A percentile compares a stretch with the other conserved stretches of the same genome.
Evolutionary conservation across 2,797 vertebrate species (phyloP).

Genomic region (Toxotes lorentzi): DNA sequence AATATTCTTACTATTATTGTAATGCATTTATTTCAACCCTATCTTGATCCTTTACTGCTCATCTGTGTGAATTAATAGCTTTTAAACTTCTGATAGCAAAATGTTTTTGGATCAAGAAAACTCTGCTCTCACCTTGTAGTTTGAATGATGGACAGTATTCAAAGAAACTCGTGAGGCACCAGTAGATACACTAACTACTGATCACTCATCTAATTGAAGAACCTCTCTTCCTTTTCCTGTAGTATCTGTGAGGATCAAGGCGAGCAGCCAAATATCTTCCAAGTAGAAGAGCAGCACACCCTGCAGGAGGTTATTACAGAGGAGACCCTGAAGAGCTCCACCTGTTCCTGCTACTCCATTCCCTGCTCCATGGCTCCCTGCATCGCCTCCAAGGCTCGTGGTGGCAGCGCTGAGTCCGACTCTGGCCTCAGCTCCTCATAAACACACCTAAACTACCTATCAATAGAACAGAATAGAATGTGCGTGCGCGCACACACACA

Average conservation of each 20-base stretch:
- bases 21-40: not conserved
- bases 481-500: not conserved
- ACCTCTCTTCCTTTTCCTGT: constrained; percentile 5
- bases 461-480: not conserved
- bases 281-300: constrained; percentile 93
- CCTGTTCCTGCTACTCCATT: constrained; percentile 89
- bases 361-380: constrained; percentile 83
- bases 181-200: not conserved
- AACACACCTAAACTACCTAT: constrained; percentile 14
- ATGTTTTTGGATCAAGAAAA: not conserved
- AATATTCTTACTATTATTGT: not conserved
- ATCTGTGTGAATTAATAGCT: not conserved
- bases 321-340: constrained; percentile 87
- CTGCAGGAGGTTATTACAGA: constrained; percentile 92
- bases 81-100: not conserved
- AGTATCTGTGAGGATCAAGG: constrained; percentile 94
- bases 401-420: constrained; percentile 77
- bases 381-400: constrained; percentile 57
- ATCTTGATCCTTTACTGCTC: not conserved
- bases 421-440: constrained; percentile 85
- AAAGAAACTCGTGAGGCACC: not conserved
- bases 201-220: not conserved
- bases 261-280: constrained; percentile 94
- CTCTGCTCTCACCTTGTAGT: not conserved
- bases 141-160: constrained; percentile 5